phyloP scores from a whole-genome alignment of 37 sponge, comb jelly and placozoan genomes.

The Spongilla lacustris region DNA sequence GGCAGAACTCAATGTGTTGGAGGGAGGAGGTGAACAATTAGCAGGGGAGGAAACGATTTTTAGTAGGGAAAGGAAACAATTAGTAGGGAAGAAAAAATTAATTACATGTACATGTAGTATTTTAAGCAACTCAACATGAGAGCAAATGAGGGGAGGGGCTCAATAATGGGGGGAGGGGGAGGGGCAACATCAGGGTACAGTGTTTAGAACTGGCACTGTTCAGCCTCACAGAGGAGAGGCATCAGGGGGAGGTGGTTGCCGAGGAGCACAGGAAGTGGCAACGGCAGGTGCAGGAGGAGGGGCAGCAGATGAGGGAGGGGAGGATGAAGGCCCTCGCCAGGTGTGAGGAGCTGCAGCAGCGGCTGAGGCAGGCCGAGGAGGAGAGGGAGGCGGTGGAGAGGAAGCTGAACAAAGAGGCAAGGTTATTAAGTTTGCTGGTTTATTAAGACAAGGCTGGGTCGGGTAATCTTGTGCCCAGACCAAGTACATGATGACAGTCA shows the following conservation, averaged over 20 bases:
- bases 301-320: constrained; percentile 61
- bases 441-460: too few relatives aligned
- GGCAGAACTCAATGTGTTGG: too few relatives aligned
- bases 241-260: constrained; percentile 31
- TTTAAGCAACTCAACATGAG: too few relatives aligned
- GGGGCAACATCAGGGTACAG: not conserved
- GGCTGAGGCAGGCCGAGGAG: constrained; percentile 31
- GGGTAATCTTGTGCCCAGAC: too few relatives aligned
- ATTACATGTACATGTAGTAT: too few relatives aligned
- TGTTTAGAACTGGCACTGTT: not conserved
- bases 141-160: not conserved
- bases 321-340: constrained; percentile 43
- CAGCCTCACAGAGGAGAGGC: constrained; percentile 70
- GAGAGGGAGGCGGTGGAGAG: constrained; percentile 42
- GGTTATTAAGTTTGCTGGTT: too few relatives aligned
- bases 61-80: too few relatives aligned
- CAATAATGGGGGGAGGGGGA: not conserved
- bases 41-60: too few relatives aligned
- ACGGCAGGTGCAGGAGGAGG: constrained; percentile 48
- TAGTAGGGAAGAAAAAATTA: too few relatives aligned
- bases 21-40: too few relatives aligned
- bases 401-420: constrained; percentile 46
- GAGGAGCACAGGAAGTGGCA: constrained; percentile 42
- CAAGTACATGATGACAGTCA: too few relatives aligned
- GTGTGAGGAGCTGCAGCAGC: constrained; percentile 21